Conservation (phyloP, 1,140 invertebrate species). For the Drosophila equinoxialis region DNA sequence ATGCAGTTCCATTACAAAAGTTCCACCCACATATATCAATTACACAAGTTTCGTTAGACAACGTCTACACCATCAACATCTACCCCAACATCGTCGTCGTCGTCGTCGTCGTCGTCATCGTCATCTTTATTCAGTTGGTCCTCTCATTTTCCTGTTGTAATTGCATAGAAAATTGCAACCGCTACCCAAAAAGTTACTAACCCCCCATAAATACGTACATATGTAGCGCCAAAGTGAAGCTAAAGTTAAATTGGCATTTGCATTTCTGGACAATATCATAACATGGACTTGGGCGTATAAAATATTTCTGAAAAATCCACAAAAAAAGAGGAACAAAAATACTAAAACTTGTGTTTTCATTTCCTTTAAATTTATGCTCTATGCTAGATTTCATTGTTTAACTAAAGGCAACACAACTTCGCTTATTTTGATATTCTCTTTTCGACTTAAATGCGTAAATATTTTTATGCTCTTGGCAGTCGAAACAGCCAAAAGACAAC, state of each 20-base stretch:
- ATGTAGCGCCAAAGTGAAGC: conserved; percentile 3
- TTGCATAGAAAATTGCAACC: conserved; percentile 68
- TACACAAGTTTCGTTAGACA: conserved; percentile 65
- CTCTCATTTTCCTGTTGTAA: conserved; percentile 34
- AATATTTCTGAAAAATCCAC: conserved; percentile 51
- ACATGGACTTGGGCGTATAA: conserved; percentile 42
- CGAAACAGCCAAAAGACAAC: conserved; percentile 36
- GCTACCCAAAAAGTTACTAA: conserved; percentile 12
- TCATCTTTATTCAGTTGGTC: neutral
- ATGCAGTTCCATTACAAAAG: conserved; percentile 63
- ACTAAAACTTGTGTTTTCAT: conserved; percentile 43
- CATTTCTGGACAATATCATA: conserved; percentile 49
- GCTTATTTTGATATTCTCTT: conserved; percentile 41
- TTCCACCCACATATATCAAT: conserved; percentile 74
- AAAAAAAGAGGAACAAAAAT: neutral
- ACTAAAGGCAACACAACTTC: conserved; percentile 38
- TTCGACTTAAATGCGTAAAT: conserved; percentile 61
- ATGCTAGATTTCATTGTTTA: conserved; percentile 32
- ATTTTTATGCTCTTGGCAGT: conserved; percentile 58
- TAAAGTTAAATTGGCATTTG: conserved; percentile 57
- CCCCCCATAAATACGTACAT: conserved; percentile 1
- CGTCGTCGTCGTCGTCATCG: neutral
- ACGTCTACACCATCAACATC: neutral
- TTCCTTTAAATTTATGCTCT: conserved; percentile 18
- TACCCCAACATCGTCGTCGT: conserved; percentile 19